Conservation (phyloP, 2,888 invertebrate species). For the Campoplex nolae region DNA sequence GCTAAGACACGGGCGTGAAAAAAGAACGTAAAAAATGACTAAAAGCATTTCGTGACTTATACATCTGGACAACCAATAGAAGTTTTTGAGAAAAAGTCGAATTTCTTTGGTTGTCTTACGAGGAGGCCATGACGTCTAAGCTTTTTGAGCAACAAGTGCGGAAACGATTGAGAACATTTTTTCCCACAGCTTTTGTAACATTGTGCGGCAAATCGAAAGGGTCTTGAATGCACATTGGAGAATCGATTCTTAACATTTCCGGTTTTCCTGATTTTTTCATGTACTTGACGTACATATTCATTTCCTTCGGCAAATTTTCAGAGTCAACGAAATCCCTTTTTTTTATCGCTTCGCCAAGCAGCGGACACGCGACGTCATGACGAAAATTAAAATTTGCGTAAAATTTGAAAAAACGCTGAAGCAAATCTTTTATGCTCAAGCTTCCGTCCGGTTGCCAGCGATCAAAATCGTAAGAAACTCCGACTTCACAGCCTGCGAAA, state of each 20-base stretch:
- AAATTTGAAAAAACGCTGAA: constrained; percentile 84
- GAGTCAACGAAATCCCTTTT: constrained; percentile 82
- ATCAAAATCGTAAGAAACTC: constrained; percentile 60
- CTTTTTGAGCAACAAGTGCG: constrained; percentile 60
- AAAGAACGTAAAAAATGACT: neutral
- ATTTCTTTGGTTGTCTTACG: too few relatives aligned
- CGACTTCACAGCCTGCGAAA: constrained; percentile 81
- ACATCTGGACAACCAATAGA: neutral
- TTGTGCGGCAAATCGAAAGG: constrained; percentile 87
- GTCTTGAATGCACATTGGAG: constrained; percentile 87
- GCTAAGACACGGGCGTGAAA: neutral
- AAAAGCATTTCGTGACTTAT: neutral
- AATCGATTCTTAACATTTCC: constrained; percentile 82
- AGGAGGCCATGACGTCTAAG: neutral
- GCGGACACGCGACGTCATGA: constrained; percentile 83
- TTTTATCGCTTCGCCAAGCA: constrained; percentile 83
- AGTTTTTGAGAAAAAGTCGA: neutral
- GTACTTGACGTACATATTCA: constrained; percentile 82
- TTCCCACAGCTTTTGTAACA: constrained; percentile 85
- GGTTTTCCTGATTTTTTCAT: constrained; percentile 68
- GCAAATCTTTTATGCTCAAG: constrained; percentile 5
- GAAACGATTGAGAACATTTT: constrained; percentile 57
- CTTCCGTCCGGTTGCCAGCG: neutral
- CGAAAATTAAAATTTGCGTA: constrained; percentile 84
- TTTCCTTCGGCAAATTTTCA: constrained; percentile 81